Percentiles rank a stretch among this genome's conserved stretches.
Conservation (phyloP, 2,888 invertebrate species). For the Adelphocoris suturalis region DNA sequence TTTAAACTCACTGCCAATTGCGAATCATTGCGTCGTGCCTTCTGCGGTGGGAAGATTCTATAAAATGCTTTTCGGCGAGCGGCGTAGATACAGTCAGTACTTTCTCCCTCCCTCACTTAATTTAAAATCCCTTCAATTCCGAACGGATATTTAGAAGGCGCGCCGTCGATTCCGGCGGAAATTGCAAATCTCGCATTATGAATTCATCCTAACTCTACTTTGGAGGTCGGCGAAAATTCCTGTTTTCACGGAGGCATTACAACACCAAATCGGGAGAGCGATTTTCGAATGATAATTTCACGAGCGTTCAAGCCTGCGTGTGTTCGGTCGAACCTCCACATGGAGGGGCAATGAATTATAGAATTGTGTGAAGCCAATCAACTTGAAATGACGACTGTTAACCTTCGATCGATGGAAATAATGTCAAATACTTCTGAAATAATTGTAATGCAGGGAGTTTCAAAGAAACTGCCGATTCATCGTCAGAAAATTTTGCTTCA, state of each 20-base stretch:
- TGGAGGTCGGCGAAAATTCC: neutral
- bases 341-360: neutral
- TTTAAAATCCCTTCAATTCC: neutral
- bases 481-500: too few relatives aligned
- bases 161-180: neutral
- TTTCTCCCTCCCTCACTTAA: neutral
- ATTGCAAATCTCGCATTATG: conserved; percentile 38
- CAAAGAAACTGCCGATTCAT: too few relatives aligned
- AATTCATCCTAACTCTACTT: conserved; percentile 29
- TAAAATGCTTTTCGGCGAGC: too few relatives aligned
- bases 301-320: neutral
- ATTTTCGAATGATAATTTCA: conserved; percentile 32
- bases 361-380: neutral
- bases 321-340: neutral
- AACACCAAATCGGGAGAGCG: neutral
- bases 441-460: too few relatives aligned
- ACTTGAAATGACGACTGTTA: neutral
- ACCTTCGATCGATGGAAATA: neutral
- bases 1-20: conserved; percentile 13
- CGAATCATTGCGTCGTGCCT: conserved; percentile 8
- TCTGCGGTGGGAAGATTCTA: neutral
- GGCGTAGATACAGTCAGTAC: too few relatives aligned
- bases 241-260: neutral
- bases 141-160: neutral
- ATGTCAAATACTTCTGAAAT: too few relatives aligned